phyloP scores from a whole-genome alignment of 2,888 invertebrate genomes.

The Psylliodes chrysocephalus region DNA sequence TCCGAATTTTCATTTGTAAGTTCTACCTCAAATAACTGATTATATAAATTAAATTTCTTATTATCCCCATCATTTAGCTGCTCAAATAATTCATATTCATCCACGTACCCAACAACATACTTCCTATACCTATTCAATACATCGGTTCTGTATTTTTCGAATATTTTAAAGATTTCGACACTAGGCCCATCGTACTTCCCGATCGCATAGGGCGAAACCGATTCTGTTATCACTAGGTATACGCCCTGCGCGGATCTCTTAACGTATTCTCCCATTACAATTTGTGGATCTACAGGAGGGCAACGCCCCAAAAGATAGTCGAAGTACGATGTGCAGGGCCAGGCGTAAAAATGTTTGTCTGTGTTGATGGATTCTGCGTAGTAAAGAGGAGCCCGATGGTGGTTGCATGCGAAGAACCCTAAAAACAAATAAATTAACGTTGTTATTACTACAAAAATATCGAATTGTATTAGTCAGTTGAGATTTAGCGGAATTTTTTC shows the following conservation, averaged over 20 bases:
- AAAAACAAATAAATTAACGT: no score
- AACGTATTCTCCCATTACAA: constrained; percentile 67
- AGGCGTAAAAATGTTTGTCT: constrained; percentile 73
- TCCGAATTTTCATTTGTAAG: constrained; percentile 20
- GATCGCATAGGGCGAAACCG: constrained; percentile 69
- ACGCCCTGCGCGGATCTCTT: constrained; percentile 64
- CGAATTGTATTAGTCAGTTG: no score
- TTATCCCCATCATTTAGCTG: constrained; percentile 22
- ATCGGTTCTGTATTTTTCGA: constrained; percentile 42
- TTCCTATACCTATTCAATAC: constrained; percentile 51
- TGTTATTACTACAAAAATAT: no score
- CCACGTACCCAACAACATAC: constrained; percentile 46
- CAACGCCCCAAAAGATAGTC: constrained; percentile 70
- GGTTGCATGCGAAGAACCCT: constrained; percentile 73
- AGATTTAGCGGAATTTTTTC: no score
- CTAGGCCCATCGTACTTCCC: constrained; percentile 65
- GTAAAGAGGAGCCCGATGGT: constrained; percentile 72
- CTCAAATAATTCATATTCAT: constrained; percentile 49
- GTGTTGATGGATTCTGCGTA: constrained; percentile 74
- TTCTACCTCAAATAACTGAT: constrained; percentile 30
- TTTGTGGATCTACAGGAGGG: constrained; percentile 66
- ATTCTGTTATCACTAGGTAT: constrained; percentile 66
- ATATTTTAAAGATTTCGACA: constrained; percentile 34
- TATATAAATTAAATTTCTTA: constrained; percentile 12
- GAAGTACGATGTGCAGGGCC: constrained; percentile 71